Base-by-base conservation (phyloP, 1,140 invertebrate genomes). In the Caerostris extrusa region DNA sequence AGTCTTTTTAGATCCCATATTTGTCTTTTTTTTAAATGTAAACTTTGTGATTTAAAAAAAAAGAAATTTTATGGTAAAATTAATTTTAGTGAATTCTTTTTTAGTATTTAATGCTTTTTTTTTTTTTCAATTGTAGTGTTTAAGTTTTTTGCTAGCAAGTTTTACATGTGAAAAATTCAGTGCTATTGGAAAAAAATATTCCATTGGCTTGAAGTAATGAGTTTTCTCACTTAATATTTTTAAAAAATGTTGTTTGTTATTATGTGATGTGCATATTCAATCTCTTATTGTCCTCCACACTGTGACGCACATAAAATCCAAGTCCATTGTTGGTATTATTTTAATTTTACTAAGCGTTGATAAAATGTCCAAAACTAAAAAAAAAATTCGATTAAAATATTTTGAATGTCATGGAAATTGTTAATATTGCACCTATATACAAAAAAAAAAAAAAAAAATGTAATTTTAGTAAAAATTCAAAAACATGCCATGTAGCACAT, bases 261-360 rank as follows among this genome's bases (percentile, higher is more conserved):
- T 88, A 34, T 50, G 34, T 88, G 53, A 34, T 64, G 83, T n/a
- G 53, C 86, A 64, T 67, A 64, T 88, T 85, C 34, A 53, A 88
- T 64, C 58, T 64, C 64, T 67, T 64, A 88, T 88, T 61, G 86
- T 88, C 58, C 50, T 88, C 86, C 50, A 88, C 50, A 88, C 58
- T 64, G 86, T n/a, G 50, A 64, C 86, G 86, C 86, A 88, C 86
- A 88, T 17, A 64, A 88, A 88, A 88, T 34, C 86, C 50, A 88
- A 88, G 86, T 88, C 86, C 86, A 88, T 88, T 88, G 86, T 88
- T 88, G 86, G 56, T 64, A 88, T 64, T 88, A 64, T 64, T 88
- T 88, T 88, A 64, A 88, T 88, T 88, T 64, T 88, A 88, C 86
- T 34, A 88, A 57, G 34, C 64, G 86, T 88, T 88, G 86, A 34